Base-by-base conservation (phyloP, 1,140 invertebrate species). In the Trypoxylus dichotomus region DNA sequence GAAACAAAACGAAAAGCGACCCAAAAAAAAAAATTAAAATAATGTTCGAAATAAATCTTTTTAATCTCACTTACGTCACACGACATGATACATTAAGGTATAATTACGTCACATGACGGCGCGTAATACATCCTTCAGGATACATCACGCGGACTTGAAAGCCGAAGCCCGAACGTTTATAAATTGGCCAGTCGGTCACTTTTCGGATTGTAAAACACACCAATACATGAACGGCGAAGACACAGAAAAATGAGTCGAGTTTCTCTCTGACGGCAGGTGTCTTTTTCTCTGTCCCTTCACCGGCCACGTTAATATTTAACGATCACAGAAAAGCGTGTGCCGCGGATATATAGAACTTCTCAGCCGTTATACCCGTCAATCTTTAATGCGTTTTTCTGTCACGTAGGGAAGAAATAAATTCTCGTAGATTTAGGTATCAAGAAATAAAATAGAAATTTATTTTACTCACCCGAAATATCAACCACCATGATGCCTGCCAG, bases 231-330 rank as follows among this genome's bases (percentile, higher is more conserved):
- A 79, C 54, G 25, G 72, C 63, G 80, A 25, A 68, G 60, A 81
- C 80, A 79, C 79, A 80, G 80, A 81, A 81, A 81, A 81, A 81
- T 81, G 80, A 80, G 80, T 75, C 76, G 63, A 41, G 58, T 15
- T 19, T 24, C 11, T 63, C 47, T 79, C 80, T 80, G 79, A 81
- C 79, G 78, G 80, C 80, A 80, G 80, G 80, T 81, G 78, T 76
- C 79, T 79, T 47, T 41, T 43, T 75, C 27, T 24, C 74, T 43
- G 42, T 29, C 74, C 74, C n/a, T 68, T 29, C 24, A 10, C 60
- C 60, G 60, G 27, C 3, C 24, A n/a, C 24, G 60, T 63, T 73
- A 77, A 77, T 60, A 63, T 76, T 58, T 47, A 27, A 58, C 43
- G 32, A 60, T 29, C 25, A 76, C 19, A 76, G 13, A 68, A 27